Percentiles rank a stretch among this genome's conserved stretches.
Evolutionary conservation across 2,888 invertebrate genomes (phyloP).

Genomic region (Bembecia ichneumoniformis): DNA sequence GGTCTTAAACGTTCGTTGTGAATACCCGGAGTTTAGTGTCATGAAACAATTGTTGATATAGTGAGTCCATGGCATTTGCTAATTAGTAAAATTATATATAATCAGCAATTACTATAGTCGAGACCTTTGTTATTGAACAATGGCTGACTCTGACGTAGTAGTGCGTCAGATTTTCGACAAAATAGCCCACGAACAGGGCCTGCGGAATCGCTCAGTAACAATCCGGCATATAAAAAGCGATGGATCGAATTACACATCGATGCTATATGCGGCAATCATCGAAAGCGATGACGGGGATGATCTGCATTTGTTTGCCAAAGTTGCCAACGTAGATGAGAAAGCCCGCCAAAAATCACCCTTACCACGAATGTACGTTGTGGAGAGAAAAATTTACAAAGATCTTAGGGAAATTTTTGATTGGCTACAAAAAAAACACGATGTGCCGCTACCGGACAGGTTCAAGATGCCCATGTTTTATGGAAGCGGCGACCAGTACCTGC

Average conservation of each 20-base stretch:
- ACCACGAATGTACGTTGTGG: constrained; percentile 5
- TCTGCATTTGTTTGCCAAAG: constrained; percentile 35
- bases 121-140: no score
- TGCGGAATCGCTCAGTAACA: constrained; percentile 2
- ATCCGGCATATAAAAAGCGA: constrained; percentile 18
- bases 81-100: no score
- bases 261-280: constrained; percentile 18
- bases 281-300: constrained; percentile 9
- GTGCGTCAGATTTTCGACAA: no score
- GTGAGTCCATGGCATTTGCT: no score
- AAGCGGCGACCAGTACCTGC: constrained; percentile 7
- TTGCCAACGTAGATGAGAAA: constrained; percentile 29
- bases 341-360: constrained; percentile 19
- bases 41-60: no score
- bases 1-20: no score
- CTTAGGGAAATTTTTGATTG: not conserved
- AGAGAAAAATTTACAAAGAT: constrained; percentile 3
- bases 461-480: constrained; percentile 16
- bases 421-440: constrained; percentile 10
- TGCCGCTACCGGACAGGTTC: constrained; percentile 6
- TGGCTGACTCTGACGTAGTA: no score
- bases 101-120: no score
- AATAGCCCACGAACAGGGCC: no score
- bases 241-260: constrained; percentile 31
- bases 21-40: no score